These are phyloP conservation scores for Drosophila demipolita DNA, from an alignment of 2,888 invertebrate species.

Conservation along the genomic window DNA sequence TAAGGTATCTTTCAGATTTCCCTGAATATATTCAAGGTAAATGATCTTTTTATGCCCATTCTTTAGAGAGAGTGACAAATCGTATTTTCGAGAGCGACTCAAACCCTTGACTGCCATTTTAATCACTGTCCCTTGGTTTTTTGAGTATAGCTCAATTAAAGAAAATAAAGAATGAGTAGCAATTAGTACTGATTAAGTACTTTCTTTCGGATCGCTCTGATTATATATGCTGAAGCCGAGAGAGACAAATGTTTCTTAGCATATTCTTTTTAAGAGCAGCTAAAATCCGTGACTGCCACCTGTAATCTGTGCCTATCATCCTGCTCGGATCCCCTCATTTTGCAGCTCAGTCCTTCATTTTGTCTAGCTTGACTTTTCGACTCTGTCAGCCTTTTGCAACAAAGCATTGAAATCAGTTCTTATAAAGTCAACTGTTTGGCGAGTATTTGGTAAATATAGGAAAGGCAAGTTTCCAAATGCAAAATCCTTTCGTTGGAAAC, in stretches of 20 bases:
- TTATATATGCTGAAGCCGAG: no score
- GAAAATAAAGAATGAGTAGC: neutral
- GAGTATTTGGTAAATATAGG: conserved; percentile 76
- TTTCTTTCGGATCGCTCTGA: no score
- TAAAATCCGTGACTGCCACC: neutral
- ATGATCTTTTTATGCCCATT: neutral
- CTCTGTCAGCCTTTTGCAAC: conserved; percentile 33
- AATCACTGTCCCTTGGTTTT: neutral
- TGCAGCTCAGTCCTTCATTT: conserved; percentile 46
- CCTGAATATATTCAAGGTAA: neutral
- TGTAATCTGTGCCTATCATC: conserved; percentile 1
- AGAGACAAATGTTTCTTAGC: no score
- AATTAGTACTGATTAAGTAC: no score
- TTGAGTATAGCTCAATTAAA: no score
- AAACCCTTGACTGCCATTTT: neutral
- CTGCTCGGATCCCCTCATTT: conserved; percentile 26
- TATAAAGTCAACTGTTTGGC: conserved; percentile 58
- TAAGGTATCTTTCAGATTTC: conserved; percentile 3
- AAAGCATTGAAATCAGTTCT: conserved; percentile 42
- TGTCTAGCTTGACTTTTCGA: conserved; percentile 67
- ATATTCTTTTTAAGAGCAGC: neutral
- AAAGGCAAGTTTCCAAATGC: conserved; percentile 23
- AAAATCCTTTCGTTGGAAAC: conserved; percentile 75
- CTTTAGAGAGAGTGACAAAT: neutral
- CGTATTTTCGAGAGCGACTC: neutral